Base-by-base conservation (phyloP, 2,888 invertebrate species). In the Helobdella robusta region DNA sequence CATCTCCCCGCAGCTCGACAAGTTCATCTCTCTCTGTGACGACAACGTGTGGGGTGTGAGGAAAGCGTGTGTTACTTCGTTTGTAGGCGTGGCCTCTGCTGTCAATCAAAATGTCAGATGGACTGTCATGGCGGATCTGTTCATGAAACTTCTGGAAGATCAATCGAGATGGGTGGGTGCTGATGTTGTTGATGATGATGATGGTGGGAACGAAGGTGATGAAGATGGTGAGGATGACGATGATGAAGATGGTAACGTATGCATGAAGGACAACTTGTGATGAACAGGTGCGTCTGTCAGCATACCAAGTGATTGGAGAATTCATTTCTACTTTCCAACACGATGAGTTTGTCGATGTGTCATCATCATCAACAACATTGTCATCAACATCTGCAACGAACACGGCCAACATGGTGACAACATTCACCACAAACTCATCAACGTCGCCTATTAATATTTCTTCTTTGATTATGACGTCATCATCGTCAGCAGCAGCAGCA, bases 1-100 rank as follows among this genome's bases (percentile, higher is more conserved):
- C n/a, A n/a, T n/a, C n/a, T 52, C 30, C 20, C 20, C 20, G 6
- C 35, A 65, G 65, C 50, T 65, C 4, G 32, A 35, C n/a, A 60
- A 46, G 50, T 65, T 65, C 35, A 34, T 36, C 1, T 25, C 20
- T 28, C 48, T 65, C 18, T 65, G 65, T 28, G 60, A 65, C 15
- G 65, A 65, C 48, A 65, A 56, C 30, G 65, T 65, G 6, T 65
- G 65, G 65, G 44, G 50, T 8, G 65, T 65, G n/a, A 46, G 65
- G 11, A 65, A 60, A 36, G 65, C 65, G 25, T 59, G 48, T 48
- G 48, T 60, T 4, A 52, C 44, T 32, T 65, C 60, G 28, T 59
- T 65, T 50, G n/a, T 52, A 8, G 62, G 50, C n/a, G 62, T 62
- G 2, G 28, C 50, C 28, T n/a, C 18, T 46, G 32, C 23, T 32